Conservation (phyloP, 2,797 vertebrate species). For the Chaunax sp. region DNA sequence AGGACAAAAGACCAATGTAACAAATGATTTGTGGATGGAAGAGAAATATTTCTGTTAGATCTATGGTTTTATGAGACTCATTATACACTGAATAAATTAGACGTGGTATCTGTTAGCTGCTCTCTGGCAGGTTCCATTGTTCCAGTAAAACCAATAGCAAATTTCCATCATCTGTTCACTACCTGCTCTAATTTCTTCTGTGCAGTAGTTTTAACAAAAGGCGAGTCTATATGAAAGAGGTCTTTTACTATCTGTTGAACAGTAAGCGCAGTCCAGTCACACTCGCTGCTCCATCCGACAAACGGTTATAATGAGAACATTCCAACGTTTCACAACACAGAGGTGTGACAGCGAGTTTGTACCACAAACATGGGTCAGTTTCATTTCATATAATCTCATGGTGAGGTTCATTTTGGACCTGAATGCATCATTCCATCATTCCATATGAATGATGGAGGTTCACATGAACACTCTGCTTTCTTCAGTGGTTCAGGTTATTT, state of each 20-base stretch:
- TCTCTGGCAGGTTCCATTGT: constrained; percentile 10
- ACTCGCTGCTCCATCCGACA: constrained; percentile 4
- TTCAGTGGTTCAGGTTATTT: not conserved
- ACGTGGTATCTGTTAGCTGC: not conserved
- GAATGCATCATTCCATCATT: too few species aligned
- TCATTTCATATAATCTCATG: not conserved
- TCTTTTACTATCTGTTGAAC: not conserved
- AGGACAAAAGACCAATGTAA: not conserved
- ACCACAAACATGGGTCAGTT: constrained; percentile 4
- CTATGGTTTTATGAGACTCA: not conserved
- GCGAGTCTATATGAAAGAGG: not conserved
- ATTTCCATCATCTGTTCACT: not conserved
- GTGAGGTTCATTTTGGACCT: not conserved
- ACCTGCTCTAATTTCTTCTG: not conserved
- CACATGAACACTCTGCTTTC: not conserved
- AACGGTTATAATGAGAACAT: constrained; percentile 6
- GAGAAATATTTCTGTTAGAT: not conserved
- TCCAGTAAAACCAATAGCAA: constrained; percentile 1
- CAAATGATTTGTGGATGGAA: not conserved
- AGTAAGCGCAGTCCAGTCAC: constrained; percentile 12
- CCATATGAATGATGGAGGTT: too few species aligned
- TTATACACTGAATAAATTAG: constrained; percentile 3
- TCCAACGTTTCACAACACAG: constrained; percentile 7
- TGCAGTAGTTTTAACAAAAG: not conserved
- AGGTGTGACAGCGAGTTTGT: accelerated